Conservation (phyloP, 2,797 vertebrate genomes). For the Carcharodon carcharias region DNA sequence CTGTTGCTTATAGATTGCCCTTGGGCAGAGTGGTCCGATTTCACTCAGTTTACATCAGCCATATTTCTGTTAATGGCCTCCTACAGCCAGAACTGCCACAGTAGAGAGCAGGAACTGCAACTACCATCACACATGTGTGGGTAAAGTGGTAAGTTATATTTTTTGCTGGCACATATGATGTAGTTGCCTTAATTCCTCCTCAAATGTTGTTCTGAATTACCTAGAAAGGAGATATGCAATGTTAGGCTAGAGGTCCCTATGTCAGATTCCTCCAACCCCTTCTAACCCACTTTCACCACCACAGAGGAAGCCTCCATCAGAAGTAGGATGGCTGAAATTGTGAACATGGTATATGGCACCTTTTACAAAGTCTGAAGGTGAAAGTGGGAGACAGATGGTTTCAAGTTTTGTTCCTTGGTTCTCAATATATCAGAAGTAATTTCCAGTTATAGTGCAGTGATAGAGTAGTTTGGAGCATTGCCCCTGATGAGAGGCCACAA, state of each 20-base stretch:
- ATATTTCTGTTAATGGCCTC: background rate
- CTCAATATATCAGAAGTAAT: background rate
- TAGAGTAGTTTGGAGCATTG: background rate
- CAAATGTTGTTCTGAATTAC: background rate
- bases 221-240: background rate
- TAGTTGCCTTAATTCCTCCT: background rate
- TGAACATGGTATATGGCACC: background rate
- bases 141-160: background rate
- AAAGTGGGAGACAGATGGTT: background rate
- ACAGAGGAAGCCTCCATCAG: background rate
- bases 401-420: background rate
- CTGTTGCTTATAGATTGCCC: background rate
- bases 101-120: background rate
- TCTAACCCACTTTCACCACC: background rate
- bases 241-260: background rate
- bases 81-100: background rate
- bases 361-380: background rate
- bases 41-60: too few relatives aligned
- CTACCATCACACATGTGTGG: background rate
- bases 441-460: background rate
- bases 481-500: background rate
- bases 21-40: too few relatives aligned
- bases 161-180: background rate
- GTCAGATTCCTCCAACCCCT: background rate
- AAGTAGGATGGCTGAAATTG: background rate